Evolutionary conservation across 2,797 vertebrate species (phyloP).

Genomic region (Picus viridis): DNA sequence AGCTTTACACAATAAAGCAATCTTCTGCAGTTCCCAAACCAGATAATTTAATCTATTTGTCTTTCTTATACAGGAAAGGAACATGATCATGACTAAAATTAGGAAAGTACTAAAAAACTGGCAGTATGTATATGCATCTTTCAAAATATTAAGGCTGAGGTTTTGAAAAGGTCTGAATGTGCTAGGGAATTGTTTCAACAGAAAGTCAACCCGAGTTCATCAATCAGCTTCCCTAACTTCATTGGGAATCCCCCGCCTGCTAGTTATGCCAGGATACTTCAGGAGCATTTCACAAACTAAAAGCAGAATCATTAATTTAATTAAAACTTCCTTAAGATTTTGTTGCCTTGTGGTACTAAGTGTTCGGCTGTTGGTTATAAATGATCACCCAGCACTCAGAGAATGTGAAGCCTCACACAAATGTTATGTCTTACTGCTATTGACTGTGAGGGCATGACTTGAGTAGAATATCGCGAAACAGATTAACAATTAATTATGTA

Average conservation of each 20-base stretch:
- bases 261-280: neutral
- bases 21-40: neutral
- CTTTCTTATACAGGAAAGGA: neutral
- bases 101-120: neutral
- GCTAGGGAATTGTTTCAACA: neutral
- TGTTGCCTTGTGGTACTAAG: accelerated
- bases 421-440: slow-evolving; percentile 4
- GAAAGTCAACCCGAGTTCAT: neutral
- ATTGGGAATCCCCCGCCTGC: neutral
- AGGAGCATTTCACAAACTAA: neutral
- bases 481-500: slow-evolving; percentile 40
- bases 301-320: neutral
- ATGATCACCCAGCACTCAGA: neutral
- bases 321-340: neutral
- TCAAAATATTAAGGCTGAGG: neutral
- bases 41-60: neutral
- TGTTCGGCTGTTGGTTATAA: neutral
- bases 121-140: neutral
- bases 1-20: neutral
- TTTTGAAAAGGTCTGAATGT: neutral
- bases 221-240: neutral
- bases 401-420: neutral
- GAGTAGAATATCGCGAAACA: neutral
- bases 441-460: neutral
- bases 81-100: neutral